Conservation (phyloP, 2,888 invertebrate species). For the Archips crataeganus region DNA sequence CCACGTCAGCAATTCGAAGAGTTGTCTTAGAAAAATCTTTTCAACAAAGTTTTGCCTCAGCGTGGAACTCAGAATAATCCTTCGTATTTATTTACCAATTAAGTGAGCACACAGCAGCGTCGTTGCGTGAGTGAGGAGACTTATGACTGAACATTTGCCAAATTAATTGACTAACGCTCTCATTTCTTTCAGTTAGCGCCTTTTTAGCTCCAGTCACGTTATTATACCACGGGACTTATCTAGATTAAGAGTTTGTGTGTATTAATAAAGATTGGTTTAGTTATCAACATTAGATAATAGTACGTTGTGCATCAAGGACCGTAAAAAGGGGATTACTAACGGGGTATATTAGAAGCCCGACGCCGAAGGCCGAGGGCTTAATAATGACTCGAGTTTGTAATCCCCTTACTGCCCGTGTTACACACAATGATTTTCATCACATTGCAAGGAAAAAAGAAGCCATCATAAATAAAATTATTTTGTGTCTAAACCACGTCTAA, state of each 20-base stretch:
- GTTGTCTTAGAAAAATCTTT: neutral
- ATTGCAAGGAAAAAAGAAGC: neutral
- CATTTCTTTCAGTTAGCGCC: constrained; percentile 26
- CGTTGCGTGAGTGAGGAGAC: constrained; percentile 25
- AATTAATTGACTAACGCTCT: constrained; percentile 30
- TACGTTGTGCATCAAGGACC: too few relatives aligned
- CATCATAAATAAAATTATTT: too few relatives aligned
- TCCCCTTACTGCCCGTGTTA: neutral
- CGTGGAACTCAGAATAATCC: constrained; percentile 13
- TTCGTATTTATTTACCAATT: constrained; percentile 15
- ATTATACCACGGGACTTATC: neutral
- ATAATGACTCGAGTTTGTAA: neutral
- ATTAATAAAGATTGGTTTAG: too few relatives aligned
- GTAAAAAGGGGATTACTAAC: too few relatives aligned
- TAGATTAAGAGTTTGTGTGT: neutral
- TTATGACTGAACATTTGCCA: constrained; percentile 23
- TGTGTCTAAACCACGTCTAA: too few relatives aligned
- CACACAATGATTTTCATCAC: too few relatives aligned
- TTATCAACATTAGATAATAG: too few relatives aligned
- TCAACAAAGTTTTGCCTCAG: neutral
- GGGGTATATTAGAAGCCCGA: neutral
- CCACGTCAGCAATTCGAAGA: too few relatives aligned
- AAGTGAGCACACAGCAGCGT: constrained; percentile 9
- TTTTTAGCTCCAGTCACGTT: neutral
- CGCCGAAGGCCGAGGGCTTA: neutral